A percentile compares a stretch with the other conserved stretches of the same genome.
Evolutionary conservation across 2,113 vertebrate genomes (phyloP).

Genomic region (Bos taurus): DNA sequence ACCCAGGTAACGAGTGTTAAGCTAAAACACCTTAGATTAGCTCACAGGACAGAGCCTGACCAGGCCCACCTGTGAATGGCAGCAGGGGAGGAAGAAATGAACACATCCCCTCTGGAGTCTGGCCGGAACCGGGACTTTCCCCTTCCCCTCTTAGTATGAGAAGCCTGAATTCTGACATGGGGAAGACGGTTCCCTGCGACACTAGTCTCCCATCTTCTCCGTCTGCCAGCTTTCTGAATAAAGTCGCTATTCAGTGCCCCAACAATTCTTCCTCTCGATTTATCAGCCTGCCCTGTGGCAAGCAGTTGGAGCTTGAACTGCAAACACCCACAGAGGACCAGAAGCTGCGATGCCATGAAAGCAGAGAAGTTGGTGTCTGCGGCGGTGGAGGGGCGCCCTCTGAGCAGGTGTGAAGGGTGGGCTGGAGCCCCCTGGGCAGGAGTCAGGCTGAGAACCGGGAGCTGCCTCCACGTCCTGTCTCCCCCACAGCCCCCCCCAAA

Average conservation of each 20-base stretch:
- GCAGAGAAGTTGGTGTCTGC: background rate
- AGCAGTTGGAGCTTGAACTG: background rate
- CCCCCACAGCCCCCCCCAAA: rapidly evolving
- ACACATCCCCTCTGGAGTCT: background rate
- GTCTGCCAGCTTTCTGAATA: background rate
- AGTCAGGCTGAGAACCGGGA: background rate
- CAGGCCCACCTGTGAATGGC: background rate
- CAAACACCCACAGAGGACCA: background rate
- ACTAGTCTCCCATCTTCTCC: background rate
- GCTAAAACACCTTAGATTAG: background rate
- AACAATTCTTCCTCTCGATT: background rate
- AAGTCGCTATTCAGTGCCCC: background rate
- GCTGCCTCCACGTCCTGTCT: background rate
- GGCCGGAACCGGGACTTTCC: background rate
- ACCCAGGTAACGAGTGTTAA: background rate
- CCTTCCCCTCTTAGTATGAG: no score
- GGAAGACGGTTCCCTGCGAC: background rate
- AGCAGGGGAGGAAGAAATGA: background rate
- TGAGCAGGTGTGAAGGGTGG: background rate
- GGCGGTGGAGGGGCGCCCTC: rapidly evolving
- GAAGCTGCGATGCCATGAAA: background rate
- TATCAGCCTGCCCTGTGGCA: background rate
- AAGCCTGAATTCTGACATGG: background rate
- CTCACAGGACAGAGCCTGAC: background rate
- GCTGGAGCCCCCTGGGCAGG: background rate